A percentile compares a stretch with the other conserved stretches of the same genome.
phyloP scores from a whole-genome alignment of 2,797 vertebrate species.

The Hapalemur alaotrensis region DNA sequence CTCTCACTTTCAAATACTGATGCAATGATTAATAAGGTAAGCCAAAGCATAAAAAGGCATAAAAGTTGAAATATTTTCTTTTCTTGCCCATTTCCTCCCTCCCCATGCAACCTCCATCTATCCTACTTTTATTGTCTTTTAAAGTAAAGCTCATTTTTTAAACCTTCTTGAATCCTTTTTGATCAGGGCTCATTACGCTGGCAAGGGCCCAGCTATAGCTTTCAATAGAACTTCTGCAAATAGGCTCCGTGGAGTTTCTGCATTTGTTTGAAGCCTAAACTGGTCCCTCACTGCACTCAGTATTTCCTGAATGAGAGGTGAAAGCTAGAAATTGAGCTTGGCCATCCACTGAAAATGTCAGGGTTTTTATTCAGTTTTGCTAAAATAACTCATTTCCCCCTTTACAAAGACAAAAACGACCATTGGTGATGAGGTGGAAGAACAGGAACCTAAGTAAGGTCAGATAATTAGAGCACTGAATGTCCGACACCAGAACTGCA shows the following conservation, averaged over 20 bases:
- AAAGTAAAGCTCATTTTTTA: slow-evolving; percentile 44
- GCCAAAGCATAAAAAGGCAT: neutral
- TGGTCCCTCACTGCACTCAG: slow-evolving; percentile 17
- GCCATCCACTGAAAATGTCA: neutral
- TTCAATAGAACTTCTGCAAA: slow-evolving; percentile 29
- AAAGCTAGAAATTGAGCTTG: neutral
- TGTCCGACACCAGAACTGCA: neutral
- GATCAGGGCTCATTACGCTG: slow-evolving; percentile 14
- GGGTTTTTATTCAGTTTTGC: slow-evolving; percentile 14
- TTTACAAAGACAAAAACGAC: neutral
- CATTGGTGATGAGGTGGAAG: neutral
- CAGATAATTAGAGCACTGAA: neutral
- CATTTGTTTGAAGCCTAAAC: slow-evolving; percentile 61
- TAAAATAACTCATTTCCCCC: neutral
- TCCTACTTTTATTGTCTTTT: slow-evolving; percentile 58
- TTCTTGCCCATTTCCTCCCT: slow-evolving; percentile 19
- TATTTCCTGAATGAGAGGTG: slow-evolving; percentile 53
- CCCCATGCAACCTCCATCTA: neutral
- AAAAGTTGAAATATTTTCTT: slow-evolving; percentile 50
- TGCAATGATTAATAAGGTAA: neutral
- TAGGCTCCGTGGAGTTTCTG: neutral
- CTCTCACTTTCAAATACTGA: neutral
- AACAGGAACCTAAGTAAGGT: neutral
- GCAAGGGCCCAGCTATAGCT: slow-evolving; percentile 12
- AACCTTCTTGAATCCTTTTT: slow-evolving; percentile 49